These are phyloP conservation scores for Arrhamphus sclerolepis DNA, from an alignment of 2,797 vertebrate genomes.

Conservation along the genomic window DNA sequence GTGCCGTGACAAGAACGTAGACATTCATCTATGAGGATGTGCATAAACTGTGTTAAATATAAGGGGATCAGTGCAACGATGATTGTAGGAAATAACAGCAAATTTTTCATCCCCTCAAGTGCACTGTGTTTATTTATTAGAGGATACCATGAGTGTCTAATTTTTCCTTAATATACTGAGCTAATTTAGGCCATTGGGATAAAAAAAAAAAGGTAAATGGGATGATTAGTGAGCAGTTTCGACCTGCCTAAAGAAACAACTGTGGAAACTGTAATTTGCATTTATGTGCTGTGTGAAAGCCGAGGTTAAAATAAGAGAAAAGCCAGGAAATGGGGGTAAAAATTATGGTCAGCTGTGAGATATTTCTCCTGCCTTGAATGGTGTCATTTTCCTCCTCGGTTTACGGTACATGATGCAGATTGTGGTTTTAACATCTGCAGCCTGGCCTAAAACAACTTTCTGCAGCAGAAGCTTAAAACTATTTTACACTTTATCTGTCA, in stretches of 20 bases:
- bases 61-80: constrained; percentile 48
- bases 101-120: constrained; percentile 21
- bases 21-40: constrained; percentile 40
- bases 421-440: too few relatives aligned
- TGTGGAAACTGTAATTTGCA: background rate
- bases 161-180: constrained; percentile 13
- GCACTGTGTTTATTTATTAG: constrained; percentile 32
- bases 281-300: background rate
- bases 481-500: too few relatives aligned
- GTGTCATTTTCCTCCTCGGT: background rate
- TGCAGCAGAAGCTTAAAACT: too few relatives aligned
- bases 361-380: background rate
- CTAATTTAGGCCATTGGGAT: constrained; percentile 7
- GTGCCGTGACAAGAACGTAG: constrained; percentile 55
- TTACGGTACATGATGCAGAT: too few relatives aligned
- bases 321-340: background rate
- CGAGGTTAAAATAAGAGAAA: background rate
- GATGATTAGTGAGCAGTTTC: constrained; percentile 4
- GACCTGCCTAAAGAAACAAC: background rate
- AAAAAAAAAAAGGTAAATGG: constrained; percentile 17
- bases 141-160: constrained; percentile 5
- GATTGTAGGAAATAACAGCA: constrained; percentile 28
- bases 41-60: constrained; percentile 25
- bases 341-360: background rate
- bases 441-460: too few relatives aligned